A percentile compares a stretch with the other conserved stretches of the same genome.
Evolutionary conservation across 2,113 vertebrate species (phyloP).

Genomic region (Sminthopsis crassicaudata): DNA sequence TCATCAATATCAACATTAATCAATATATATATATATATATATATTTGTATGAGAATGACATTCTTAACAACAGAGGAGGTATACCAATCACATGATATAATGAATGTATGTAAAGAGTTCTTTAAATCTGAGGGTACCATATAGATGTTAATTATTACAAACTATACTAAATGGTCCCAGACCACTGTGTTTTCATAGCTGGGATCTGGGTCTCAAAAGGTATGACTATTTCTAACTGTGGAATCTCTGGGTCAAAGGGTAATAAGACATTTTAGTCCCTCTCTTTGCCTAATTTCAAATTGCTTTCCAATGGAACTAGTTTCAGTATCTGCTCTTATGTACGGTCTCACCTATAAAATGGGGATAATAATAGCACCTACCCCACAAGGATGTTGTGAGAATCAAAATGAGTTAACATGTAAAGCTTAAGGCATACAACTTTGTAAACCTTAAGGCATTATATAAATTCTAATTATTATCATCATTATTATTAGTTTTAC

Average conservation of each 20-base stretch:
- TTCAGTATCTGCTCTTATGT: not conserved
- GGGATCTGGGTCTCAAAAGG: not conserved
- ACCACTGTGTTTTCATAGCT: conserved; percentile 1
- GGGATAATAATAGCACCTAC: not conserved
- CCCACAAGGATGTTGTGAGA: not conserved
- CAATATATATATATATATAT: not conserved
- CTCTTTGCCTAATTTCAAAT: not conserved
- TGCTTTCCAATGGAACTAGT: conserved; percentile 1
- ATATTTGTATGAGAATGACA: not conserved
- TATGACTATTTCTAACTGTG: not conserved
- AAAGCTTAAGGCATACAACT: not conserved
- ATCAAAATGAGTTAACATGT: not conserved
- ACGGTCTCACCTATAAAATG: not conserved
- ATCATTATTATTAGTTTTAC: not conserved
- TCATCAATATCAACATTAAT: not conserved
- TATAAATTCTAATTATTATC: not conserved
- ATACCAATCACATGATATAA: not conserved
- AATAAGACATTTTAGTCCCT: not conserved
- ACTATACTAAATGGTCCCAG: not conserved
- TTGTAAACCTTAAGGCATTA: not conserved
- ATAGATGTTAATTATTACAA: not conserved
- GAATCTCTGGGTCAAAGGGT: not conserved
- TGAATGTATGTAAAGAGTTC: not conserved
- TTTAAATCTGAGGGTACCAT: not conserved
- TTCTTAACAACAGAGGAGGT: not conserved